Percentiles rank a stretch among this genome's conserved stretches.
Evolutionary conservation across 1,140 invertebrate genomes (phyloP).

Genomic region (Chionoecetes opilio): DNA sequence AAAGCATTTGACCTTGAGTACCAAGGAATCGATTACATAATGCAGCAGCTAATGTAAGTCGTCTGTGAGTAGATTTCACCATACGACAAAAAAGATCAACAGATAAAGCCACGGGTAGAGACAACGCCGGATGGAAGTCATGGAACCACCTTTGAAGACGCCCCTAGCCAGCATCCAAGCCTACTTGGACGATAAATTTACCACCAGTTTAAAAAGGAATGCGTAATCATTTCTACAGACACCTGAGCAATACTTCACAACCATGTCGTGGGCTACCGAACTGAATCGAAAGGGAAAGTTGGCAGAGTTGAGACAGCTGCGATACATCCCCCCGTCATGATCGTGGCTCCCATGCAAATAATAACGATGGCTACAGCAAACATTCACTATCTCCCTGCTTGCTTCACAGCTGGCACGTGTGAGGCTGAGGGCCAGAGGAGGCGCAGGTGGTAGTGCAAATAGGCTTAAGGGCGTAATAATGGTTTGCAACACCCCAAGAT

Average conservation of each 20-base stretch:
- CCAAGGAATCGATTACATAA: not conserved
- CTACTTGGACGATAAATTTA: not conserved
- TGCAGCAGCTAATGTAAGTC: not conserved
- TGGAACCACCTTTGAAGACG: not conserved
- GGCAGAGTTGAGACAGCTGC: not conserved
- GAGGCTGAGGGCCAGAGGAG: not conserved
- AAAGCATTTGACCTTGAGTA: not conserved
- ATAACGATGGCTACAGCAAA: not conserved
- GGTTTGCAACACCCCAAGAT: too few relatives aligned
- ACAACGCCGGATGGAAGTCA: not conserved
- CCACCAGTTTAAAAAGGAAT: too few relatives aligned
- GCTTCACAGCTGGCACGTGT: not conserved
- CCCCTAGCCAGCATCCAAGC: not conserved
- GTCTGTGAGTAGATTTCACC: not conserved
- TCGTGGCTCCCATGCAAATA: conserved; percentile 16
- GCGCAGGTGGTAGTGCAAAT: not conserved
- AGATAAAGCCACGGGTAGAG: not conserved
- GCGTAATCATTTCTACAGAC: too few relatives aligned
- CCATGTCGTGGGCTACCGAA: too few relatives aligned
- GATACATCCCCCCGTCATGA: not conserved
- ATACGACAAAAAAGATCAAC: too few relatives aligned
- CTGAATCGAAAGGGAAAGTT: not conserved
- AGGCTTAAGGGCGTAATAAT: too few relatives aligned
- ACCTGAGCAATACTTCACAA: too few relatives aligned
- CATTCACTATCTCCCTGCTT: not conserved